A percentile compares a stretch with the other conserved stretches of the same genome.
Evolutionary conservation across 2,797 vertebrate genomes (phyloP).

Genomic region (Argyrosomus regius): DNA sequence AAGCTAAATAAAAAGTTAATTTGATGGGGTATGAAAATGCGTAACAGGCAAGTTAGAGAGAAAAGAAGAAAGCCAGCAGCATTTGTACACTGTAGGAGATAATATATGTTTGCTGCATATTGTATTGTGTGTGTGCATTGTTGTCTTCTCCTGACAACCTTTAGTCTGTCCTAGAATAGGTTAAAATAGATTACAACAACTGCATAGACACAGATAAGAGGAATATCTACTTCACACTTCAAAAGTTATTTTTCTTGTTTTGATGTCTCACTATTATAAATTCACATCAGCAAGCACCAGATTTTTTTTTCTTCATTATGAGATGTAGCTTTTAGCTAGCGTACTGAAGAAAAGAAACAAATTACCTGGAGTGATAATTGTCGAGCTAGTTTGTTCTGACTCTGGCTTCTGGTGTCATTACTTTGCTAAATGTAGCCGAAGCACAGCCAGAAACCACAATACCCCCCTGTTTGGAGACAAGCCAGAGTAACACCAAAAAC

Average conservation of each 20-base stretch:
- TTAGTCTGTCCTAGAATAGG: background rate
- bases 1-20: slow-evolving; percentile 20
- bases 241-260: background rate
- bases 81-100: background rate
- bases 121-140: background rate
- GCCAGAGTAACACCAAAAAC: background rate
- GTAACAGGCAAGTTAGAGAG: background rate
- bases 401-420: background rate
- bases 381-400: background rate
- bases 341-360: slow-evolving; percentile 3
- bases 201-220: background rate
- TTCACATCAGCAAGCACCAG: background rate
- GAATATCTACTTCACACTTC: background rate
- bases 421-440: background rate
- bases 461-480: background rate
- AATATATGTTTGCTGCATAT: too few species aligned
- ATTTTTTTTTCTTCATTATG: background rate
- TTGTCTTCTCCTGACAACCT: background rate
- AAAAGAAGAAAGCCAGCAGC: background rate
- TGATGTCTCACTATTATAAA: background rate
- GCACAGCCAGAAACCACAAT: background rate
- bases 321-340: background rate
- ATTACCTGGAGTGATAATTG: background rate
- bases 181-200: background rate
- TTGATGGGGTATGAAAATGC: background rate